Evolutionary conservation across 2,888 invertebrate species (phyloP).

Genomic region (Euphydryas editha): DNA sequence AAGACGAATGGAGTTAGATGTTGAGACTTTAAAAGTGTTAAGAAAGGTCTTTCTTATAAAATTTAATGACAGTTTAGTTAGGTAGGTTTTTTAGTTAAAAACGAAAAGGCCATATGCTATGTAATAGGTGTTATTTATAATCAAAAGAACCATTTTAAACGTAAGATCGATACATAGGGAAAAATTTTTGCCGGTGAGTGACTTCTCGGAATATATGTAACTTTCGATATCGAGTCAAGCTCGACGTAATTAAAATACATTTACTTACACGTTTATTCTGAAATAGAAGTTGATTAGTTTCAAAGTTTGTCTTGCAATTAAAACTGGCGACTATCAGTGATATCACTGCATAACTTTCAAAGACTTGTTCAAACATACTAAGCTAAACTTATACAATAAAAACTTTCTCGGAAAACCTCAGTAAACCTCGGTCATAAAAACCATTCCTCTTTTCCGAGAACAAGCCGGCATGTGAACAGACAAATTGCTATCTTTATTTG

Average conservation of each 20-base stretch:
- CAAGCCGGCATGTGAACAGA: background rate
- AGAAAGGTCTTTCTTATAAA: background rate
- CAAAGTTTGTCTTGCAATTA: slow-evolving; percentile 13
- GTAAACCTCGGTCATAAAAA: slow-evolving; percentile 3
- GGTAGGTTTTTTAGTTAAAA: too few relatives aligned
- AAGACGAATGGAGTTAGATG: slow-evolving; percentile 22
- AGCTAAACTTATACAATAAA: background rate
- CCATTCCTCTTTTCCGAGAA: slow-evolving; percentile 4
- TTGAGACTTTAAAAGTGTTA: slow-evolving; percentile 13
- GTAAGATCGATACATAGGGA: background rate
- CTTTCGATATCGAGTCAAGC: slow-evolving; percentile 20
- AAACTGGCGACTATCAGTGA: slow-evolving; percentile 8
- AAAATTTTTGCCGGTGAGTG: slow-evolving; percentile 18
- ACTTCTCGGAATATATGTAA: slow-evolving; percentile 29
- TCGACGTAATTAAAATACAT: slow-evolving; percentile 4
- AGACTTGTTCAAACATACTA: slow-evolving; percentile 1
- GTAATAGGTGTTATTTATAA: background rate
- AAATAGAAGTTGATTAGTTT: slow-evolving; percentile 21
- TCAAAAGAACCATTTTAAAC: background rate
- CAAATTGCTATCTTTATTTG: background rate
- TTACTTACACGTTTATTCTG: slow-evolving; percentile 13
- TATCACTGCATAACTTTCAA: slow-evolving; percentile 4
- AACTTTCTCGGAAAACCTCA: slow-evolving; percentile 15
- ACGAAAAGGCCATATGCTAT: background rate
- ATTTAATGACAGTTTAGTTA: too few relatives aligned